Conservation (phyloP, 2,797 vertebrate genomes). For the Platalea minor region DNA sequence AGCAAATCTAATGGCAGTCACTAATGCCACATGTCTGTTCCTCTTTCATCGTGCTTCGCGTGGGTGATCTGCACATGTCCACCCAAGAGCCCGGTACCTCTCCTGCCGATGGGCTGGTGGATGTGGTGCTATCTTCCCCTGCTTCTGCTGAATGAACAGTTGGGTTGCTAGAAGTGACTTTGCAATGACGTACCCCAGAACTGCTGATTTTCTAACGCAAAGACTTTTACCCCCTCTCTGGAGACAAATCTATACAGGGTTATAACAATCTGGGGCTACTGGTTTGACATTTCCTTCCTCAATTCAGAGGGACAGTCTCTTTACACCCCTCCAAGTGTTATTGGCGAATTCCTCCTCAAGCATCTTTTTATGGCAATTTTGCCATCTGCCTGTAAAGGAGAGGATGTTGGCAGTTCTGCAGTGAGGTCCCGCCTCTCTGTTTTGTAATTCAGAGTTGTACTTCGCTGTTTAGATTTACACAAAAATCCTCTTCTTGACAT, state of each 20-base stretch:
- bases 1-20: not conserved
- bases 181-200: not conserved
- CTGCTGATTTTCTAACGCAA: not conserved
- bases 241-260: not conserved
- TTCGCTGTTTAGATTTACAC: not conserved
- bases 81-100: not conserved
- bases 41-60: not conserved
- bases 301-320: not conserved
- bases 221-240: not conserved
- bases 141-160: not conserved
- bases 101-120: not conserved
- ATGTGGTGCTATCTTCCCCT: not conserved
- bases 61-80: not conserved
- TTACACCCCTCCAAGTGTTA: not conserved
- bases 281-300: not conserved
- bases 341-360: not conserved
- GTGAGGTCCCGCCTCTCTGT: not conserved
- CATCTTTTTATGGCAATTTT: constrained; percentile 13
- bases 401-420: constrained; percentile 8
- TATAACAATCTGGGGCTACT: not conserved
- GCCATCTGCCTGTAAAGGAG: constrained; percentile 21
- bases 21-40: not conserved
- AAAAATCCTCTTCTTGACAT: not conserved
- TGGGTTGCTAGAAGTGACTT: not conserved
- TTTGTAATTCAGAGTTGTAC: constrained; percentile 6